Evolutionary conservation across 2,797 vertebrate species (phyloP).

Genomic region (Sphaeramia orbicularis): DNA sequence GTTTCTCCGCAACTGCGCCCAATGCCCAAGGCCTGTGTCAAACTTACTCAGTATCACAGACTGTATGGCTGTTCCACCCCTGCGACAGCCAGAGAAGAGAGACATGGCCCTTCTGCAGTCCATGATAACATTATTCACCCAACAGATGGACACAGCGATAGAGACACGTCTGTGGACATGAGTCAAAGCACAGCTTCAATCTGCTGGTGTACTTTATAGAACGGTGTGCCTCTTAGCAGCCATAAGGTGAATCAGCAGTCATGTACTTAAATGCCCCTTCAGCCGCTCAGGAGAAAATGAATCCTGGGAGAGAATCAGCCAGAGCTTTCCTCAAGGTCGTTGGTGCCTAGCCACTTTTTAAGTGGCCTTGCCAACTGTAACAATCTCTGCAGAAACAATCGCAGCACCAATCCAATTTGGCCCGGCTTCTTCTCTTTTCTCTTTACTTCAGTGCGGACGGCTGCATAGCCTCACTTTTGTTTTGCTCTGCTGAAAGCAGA

Average conservation of each 20-base stretch:
- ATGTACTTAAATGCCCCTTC: slow-evolving; percentile 56
- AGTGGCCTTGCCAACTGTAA: slow-evolving; percentile 71
- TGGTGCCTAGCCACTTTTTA: slow-evolving; percentile 62
- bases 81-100: slow-evolving; percentile 40
- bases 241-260: slow-evolving; percentile 65
- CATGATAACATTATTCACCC: slow-evolving; percentile 63
- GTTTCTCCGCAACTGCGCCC: slow-evolving; percentile 54
- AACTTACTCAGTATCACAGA: slow-evolving; percentile 62
- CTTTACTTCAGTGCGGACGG: slow-evolving; percentile 43
- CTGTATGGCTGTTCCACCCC: slow-evolving; percentile 36
- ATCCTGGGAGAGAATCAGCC: slow-evolving; percentile 56
- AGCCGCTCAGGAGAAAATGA: slow-evolving; percentile 52
- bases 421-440: slow-evolving; percentile 45
- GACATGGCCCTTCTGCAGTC: slow-evolving; percentile 50
- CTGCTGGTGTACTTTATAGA: slow-evolving; percentile 35
- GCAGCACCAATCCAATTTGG: slow-evolving; percentile 76
- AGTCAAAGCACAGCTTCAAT: slow-evolving; percentile 54
- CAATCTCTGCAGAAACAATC: slow-evolving; percentile 75
- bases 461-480: slow-evolving; percentile 62
- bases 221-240: slow-evolving; percentile 36
- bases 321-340: slow-evolving; percentile 74
- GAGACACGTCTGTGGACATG: slow-evolving; percentile 43
- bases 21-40: slow-evolving; percentile 68
- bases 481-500: slow-evolving; percentile 63
- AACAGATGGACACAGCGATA: slow-evolving; percentile 67